phyloP scores from a whole-genome alignment of 2,113 vertebrate species.

The Pachypanchax playfairii region DNA sequence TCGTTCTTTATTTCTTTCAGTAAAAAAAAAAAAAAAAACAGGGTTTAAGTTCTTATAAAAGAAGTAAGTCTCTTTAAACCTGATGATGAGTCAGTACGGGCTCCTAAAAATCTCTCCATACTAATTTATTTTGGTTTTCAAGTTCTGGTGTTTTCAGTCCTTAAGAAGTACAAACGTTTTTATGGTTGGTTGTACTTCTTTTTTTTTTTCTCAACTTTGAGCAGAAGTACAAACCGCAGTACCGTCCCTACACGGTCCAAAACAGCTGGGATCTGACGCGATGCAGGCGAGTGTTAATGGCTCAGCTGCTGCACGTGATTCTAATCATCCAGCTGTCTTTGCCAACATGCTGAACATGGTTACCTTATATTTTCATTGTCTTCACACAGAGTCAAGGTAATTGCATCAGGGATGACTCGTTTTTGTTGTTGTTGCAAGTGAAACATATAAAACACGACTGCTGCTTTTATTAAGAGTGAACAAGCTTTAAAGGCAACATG shows the following conservation, averaged over 20 bases:
- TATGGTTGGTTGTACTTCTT: no score
- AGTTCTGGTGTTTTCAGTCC: neutral
- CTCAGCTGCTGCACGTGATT: conserved; percentile 45
- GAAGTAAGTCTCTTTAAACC: conserved; percentile 3
- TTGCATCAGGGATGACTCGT: conserved; percentile 3
- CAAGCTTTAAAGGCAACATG: conserved; percentile 27
- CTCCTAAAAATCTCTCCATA: no score
- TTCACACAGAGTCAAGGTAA: conserved; percentile 41
- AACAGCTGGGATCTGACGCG: conserved; percentile 35
- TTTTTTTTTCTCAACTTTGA: conserved; percentile 4
- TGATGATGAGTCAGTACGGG: conserved; percentile 4
- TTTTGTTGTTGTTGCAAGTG: neutral
- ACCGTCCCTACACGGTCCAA: conserved; percentile 7
- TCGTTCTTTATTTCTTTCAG: neutral
- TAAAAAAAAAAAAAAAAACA: neutral
- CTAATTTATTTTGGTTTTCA: neutral
- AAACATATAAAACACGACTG: neutral
- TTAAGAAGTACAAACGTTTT: neutral
- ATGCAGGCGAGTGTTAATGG: conserved; percentile 37
- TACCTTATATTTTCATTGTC: conserved; percentile 30
- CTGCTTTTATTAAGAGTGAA: conserved; percentile 29
- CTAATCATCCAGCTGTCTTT: conserved; percentile 31
- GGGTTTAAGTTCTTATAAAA: conserved; percentile 8
- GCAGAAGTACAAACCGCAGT: conserved; percentile 8
- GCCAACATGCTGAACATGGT: conserved; percentile 47